A percentile compares a stretch with the other conserved stretches of the same genome.
Evolutionary conservation across 2,797 vertebrate species (phyloP).

Genomic region (Atherinosoma microstoma): DNA sequence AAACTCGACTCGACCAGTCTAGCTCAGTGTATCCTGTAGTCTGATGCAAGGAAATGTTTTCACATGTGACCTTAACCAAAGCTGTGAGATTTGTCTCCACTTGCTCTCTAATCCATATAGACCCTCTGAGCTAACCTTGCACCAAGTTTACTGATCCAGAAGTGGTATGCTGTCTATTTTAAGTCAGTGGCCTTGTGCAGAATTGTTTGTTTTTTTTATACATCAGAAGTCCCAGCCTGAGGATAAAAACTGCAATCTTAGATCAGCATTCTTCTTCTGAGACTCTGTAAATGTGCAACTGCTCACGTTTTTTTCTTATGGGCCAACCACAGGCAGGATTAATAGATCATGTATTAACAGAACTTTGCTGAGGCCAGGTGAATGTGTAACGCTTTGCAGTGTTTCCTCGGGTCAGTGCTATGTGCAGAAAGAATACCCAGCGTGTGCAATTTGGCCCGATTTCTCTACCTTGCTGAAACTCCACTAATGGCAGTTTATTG

Average conservation of each 20-base stretch:
- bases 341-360: slow-evolving; percentile 79
- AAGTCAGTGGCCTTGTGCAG: slow-evolving; percentile 9
- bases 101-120: slow-evolving; percentile 3
- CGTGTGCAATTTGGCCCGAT: slow-evolving; percentile 24
- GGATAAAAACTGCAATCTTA: slow-evolving; percentile 25
- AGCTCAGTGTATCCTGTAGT: slow-evolving; percentile 1
- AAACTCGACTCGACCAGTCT: slow-evolving; percentile 4
- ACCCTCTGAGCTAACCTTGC: neutral
- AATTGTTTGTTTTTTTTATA: slow-evolving; percentile 7
- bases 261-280: slow-evolving; percentile 31
- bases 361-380: slow-evolving; percentile 46
- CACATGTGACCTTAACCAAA: slow-evolving; percentile 23
- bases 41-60: slow-evolving; percentile 28
- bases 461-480: slow-evolving; percentile 38
- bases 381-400: slow-evolving; percentile 63
- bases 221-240: neutral
- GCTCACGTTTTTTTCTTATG: slow-evolving; percentile 31
- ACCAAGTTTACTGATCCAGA: neutral
- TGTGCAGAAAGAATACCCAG: neutral
- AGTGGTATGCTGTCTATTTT: slow-evolving; percentile 6
- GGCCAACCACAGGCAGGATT: slow-evolving; percentile 46
- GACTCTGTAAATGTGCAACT: slow-evolving; percentile 36
- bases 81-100: slow-evolving; percentile 4
- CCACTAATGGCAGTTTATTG: slow-evolving; percentile 26
- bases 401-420: slow-evolving; percentile 38